Evolutionary conservation across 2,113 vertebrate genomes (phyloP).

Genomic region (Perca schrenkii): DNA sequence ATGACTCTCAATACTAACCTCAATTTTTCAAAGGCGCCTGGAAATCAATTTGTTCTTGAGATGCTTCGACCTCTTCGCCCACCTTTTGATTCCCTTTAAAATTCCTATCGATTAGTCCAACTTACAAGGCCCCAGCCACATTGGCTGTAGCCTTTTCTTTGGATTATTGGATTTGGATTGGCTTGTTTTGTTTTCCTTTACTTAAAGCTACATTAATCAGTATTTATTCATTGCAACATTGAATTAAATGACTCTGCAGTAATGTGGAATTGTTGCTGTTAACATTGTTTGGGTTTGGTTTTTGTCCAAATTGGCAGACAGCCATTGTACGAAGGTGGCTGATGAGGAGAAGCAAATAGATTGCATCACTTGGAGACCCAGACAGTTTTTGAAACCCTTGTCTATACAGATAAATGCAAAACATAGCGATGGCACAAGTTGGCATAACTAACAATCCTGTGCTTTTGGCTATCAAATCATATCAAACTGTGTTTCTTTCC

Average conservation of each 20-base stretch:
- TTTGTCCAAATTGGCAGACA: constrained; percentile 31
- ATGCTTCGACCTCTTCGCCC: constrained; percentile 66
- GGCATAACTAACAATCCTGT: not conserved
- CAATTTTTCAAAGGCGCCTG: constrained; percentile 71
- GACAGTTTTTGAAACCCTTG: not conserved
- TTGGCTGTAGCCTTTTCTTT: constrained; percentile 42
- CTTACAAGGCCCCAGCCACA: constrained; percentile 48
- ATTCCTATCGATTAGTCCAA: constrained; percentile 76
- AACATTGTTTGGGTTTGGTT: constrained; percentile 37
- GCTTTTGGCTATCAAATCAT: not conserved
- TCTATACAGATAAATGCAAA: not conserved
- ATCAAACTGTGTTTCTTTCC: no score
- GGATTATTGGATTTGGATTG: constrained; percentile 72
- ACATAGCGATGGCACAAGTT: not conserved
- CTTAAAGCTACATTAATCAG: constrained; percentile 51
- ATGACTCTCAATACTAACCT: constrained; percentile 71
- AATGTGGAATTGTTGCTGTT: constrained; percentile 37
- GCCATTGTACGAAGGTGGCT: not conserved
- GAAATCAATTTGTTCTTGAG: constrained; percentile 79
- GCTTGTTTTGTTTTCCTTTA: constrained; percentile 62
- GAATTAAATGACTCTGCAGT: constrained; percentile 46
- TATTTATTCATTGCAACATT: constrained; percentile 49
- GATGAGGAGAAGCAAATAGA: constrained; percentile 3
- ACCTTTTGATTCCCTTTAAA: constrained; percentile 73
- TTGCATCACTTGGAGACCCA: not conserved